Evolutionary conservation across 2,797 vertebrate genomes (phyloP).

Genomic region (Simalia tracyae): DNA sequence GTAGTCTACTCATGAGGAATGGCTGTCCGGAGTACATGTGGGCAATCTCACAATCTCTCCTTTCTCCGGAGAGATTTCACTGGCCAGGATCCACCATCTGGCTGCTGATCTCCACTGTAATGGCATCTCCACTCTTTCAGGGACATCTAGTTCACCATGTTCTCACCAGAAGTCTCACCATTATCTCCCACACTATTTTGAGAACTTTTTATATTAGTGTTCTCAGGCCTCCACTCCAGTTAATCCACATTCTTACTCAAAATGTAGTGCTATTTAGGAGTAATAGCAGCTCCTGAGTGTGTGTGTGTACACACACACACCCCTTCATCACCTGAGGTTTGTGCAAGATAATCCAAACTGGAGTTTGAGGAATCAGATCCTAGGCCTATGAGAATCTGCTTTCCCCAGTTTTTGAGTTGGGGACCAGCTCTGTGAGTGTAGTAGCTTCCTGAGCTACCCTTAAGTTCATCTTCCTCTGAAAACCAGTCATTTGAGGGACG

Average conservation of each 20-base stretch:
- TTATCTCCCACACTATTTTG: not conserved
- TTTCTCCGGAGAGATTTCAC: no score
- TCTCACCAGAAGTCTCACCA: no score
- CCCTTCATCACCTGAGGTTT: not conserved
- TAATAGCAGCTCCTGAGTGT: not conserved
- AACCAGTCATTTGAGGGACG: not conserved
- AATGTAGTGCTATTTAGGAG: not conserved
- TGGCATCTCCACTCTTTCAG: no score
- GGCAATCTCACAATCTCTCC: no score
- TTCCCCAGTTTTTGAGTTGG: not conserved
- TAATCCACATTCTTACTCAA: not conserved
- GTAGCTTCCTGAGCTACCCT: not conserved
- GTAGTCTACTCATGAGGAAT: no score
- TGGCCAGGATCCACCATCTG: no score
- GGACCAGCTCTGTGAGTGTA: not conserved
- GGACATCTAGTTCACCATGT: no score
- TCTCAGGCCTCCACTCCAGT: not conserved
- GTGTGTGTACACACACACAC: no score
- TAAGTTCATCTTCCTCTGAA: not conserved
- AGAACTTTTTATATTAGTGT: not conserved
- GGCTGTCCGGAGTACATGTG: no score
- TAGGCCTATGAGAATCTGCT: not conserved
- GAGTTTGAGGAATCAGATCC: not conserved
- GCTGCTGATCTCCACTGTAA: no score
- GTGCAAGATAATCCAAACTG: not conserved